A percentile compares a stretch with the other conserved stretches of the same genome.
Conservation (phyloP, 2,113 vertebrate species). For the Romanogobio albipinnatus region DNA sequence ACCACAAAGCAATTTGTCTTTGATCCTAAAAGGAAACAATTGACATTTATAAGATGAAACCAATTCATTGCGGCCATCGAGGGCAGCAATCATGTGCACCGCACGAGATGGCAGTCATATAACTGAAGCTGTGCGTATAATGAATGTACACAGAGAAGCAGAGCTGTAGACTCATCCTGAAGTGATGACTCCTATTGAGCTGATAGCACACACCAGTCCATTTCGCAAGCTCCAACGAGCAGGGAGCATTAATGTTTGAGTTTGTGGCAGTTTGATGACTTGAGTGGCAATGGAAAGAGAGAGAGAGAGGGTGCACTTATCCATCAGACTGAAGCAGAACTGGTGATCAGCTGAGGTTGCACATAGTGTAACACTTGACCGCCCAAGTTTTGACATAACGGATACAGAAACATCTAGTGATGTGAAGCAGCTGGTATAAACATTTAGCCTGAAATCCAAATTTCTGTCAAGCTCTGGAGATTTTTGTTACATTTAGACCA, state of each 20-base stretch:
- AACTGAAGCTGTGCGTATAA: slow-evolving; percentile 45
- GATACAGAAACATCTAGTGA: slow-evolving; percentile 9
- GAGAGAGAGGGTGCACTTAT: slow-evolving; percentile 21
- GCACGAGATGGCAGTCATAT: slow-evolving; percentile 4
- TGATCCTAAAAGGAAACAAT: not conserved
- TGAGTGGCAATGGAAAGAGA: slow-evolving; percentile 18
- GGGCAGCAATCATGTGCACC: not conserved
- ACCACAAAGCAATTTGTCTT: slow-evolving; percentile 16
- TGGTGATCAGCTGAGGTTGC: slow-evolving; percentile 2
- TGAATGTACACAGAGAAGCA: slow-evolving; percentile 24
- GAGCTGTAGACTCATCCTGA: slow-evolving; percentile 1
- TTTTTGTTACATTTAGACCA: not conserved
- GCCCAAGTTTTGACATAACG: not conserved
- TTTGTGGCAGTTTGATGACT: slow-evolving; percentile 24
- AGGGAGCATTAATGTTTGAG: slow-evolving; percentile 33
- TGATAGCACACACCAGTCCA: slow-evolving; percentile 12
- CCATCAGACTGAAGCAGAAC: slow-evolving; percentile 26
- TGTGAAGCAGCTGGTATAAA: slow-evolving; percentile 24
- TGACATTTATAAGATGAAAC: slow-evolving; percentile 36
- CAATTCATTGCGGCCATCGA: slow-evolving; percentile 30
- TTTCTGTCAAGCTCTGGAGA: not conserved
- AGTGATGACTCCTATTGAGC: slow-evolving; percentile 49
- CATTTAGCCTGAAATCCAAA: slow-evolving; percentile 5
- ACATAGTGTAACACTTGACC: not conserved
- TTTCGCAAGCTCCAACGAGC: slow-evolving; percentile 12